A percentile compares a stretch with the other conserved stretches of the same genome.
phyloP scores from a whole-genome alignment of 2,113 vertebrate species.

The Lonchura striata region DNA sequence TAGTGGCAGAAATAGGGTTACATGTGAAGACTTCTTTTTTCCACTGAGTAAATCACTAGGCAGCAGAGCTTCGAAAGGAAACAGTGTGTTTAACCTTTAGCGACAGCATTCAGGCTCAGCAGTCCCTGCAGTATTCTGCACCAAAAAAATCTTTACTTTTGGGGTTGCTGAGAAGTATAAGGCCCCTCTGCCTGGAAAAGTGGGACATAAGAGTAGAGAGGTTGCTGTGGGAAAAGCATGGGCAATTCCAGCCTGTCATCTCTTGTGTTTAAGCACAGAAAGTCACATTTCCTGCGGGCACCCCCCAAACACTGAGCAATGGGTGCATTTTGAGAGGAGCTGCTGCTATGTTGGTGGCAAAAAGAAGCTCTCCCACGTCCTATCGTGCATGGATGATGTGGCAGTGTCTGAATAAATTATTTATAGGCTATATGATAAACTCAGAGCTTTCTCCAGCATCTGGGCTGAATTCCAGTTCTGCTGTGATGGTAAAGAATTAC shows the following conservation, averaged over 20 bases:
- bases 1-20: neutral
- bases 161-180: neutral
- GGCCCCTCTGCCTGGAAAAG: neutral
- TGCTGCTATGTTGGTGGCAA: neutral
- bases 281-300: neutral
- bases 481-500: neutral
- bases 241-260: neutral
- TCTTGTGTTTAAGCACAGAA: neutral
- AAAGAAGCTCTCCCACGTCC: neutral
- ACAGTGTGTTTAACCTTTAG: neutral
- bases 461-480: neutral
- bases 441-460: neutral
- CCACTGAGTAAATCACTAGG: neutral
- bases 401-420: neutral
- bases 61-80: neutral
- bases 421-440: neutral
- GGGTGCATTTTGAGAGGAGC: neutral
- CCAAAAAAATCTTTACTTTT: neutral
- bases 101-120: neutral
- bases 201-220: fast-evolving
- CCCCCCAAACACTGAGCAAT: fast-evolving
- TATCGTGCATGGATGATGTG: neutral
- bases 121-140: neutral
- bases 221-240: neutral
- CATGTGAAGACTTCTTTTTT: neutral